Base-by-base conservation (phyloP, 1,140 invertebrate species). In the Bombyx mori region DNA sequence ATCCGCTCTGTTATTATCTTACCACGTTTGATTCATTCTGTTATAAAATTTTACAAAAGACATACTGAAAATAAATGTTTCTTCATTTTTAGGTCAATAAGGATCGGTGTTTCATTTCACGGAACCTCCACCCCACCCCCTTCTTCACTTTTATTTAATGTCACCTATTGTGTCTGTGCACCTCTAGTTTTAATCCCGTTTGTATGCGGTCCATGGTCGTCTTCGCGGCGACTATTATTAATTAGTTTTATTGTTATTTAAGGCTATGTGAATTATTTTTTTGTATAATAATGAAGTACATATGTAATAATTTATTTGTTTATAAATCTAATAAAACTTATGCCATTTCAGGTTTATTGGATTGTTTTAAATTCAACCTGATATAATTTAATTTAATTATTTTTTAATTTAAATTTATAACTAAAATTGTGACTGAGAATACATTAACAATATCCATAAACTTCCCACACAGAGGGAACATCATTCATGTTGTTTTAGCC, bases 1-100 rank as follows among this genome's bases (percentile, higher is more conserved):
- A 73, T 86, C 82, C 82, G 82, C 80, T 87, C 72, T 86, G 77
- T 86, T 87, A 76, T 81, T 69, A 68, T 80, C 75, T 82, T 78
- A 77, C 76, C 76, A 79, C 79, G 76, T 86, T 88, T 80, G 71
- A 87, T 83, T 88, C 83, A 87, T 88, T 89, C 86, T 88, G 85
- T 88, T 88, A 88, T 85, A 85, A 80, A 88, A 88, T 88, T 88
- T 86, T 88, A 89, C 86, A 89, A 89, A 89, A 89, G 88, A 89
- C 88, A 89, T 89, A 88, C 86, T 79, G 83, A 88, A 87, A 91
- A 91, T 91, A 91, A 91, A 91, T 91, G 90, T 91, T 91, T 91
- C 90, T 90, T 91, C 90, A 91, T 91, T 91, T 91, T 91, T 91
- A 91, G 90, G 90, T 91, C 90, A 91, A 90, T 88, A 89, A 86